A percentile compares a stretch with the other conserved stretches of the same genome.
Evolutionary conservation across 2,113 vertebrate species (phyloP).

Genomic region (Pterocles burchelli): DNA sequence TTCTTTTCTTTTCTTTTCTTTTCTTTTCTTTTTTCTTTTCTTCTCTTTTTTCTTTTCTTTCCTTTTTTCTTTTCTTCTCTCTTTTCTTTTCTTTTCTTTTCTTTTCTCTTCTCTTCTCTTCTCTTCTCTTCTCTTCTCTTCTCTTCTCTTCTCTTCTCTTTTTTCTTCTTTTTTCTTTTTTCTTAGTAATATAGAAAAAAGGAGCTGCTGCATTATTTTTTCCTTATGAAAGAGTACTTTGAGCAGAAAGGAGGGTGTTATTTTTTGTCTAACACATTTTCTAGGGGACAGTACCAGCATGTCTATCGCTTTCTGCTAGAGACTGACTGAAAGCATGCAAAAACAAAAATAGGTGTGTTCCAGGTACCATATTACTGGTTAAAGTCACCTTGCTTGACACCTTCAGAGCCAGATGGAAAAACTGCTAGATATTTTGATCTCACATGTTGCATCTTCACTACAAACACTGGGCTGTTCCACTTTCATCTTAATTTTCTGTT

Average conservation of each 20-base stretch:
- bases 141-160: too few species aligned
- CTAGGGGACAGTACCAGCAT: neutral
- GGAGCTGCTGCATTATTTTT: neutral
- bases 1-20: too few species aligned
- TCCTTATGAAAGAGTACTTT: neutral
- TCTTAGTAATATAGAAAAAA: neutral
- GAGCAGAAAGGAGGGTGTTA: neutral
- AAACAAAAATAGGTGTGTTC: neutral
- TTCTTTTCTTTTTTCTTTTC: too few species aligned
- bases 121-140: too few species aligned
- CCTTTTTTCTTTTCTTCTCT: too few species aligned
- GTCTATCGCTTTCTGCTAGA: neutral
- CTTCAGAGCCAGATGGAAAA: neutral
- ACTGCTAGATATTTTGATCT: neutral
- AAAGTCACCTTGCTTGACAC: neutral
- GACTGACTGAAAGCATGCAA: neutral
- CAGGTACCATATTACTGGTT: accelerated
- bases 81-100: too few species aligned
- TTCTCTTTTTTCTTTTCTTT: too few species aligned
- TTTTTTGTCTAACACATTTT: neutral
- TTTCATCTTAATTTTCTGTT: neutral
- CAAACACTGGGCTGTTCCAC: neutral
- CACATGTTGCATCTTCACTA: neutral
- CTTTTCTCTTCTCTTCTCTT: too few species aligned
- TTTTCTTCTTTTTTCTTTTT: too few species aligned